These are phyloP conservation scores for Poecile montanus DNA, from an alignment of 2,797 vertebrate genomes.

Conservation along the genomic window DNA sequence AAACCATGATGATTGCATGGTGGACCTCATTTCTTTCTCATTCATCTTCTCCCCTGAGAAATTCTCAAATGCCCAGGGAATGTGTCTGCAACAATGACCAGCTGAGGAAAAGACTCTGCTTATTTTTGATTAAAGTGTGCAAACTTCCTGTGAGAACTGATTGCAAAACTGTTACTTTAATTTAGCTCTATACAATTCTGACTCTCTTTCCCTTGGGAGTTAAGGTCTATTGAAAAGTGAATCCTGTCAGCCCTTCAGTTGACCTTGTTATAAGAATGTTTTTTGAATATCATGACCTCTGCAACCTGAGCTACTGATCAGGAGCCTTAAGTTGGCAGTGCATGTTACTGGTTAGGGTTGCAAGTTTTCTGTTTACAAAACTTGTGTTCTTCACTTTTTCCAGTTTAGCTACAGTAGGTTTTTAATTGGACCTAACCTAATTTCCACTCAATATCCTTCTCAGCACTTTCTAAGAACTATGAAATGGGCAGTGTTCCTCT, in stretches of 20 bases:
- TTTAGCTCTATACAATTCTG: slow-evolving; percentile 35
- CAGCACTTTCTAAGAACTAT: not conserved
- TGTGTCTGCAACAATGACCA: slow-evolving; percentile 46
- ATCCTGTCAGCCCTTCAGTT: slow-evolving; percentile 48
- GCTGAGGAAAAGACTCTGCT: slow-evolving; percentile 36
- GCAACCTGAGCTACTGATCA: not conserved
- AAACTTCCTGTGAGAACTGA: slow-evolving; percentile 55
- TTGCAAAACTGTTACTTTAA: slow-evolving; percentile 45
- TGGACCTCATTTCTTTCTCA: not conserved
- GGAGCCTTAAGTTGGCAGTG: not conserved
- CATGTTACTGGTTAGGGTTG: not conserved
- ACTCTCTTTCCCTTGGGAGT: slow-evolving; percentile 23
- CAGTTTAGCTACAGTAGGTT: not conserved
- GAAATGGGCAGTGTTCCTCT: not conserved
- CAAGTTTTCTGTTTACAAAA: not conserved
- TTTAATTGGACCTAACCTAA: not conserved
- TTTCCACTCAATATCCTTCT: not conserved
- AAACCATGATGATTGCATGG: not conserved
- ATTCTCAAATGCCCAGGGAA: slow-evolving; percentile 17
- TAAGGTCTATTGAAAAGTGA: slow-evolving; percentile 66
- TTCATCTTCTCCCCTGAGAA: slow-evolving; percentile 43
- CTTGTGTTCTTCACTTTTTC: not conserved
- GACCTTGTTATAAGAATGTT: slow-evolving; percentile 37
- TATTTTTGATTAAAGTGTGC: slow-evolving; percentile 31
- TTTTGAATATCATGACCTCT: slow-evolving; percentile 6